Base-by-base conservation (phyloP, 1,140 invertebrate species). In the Temnothorax longispinosus region DNA sequence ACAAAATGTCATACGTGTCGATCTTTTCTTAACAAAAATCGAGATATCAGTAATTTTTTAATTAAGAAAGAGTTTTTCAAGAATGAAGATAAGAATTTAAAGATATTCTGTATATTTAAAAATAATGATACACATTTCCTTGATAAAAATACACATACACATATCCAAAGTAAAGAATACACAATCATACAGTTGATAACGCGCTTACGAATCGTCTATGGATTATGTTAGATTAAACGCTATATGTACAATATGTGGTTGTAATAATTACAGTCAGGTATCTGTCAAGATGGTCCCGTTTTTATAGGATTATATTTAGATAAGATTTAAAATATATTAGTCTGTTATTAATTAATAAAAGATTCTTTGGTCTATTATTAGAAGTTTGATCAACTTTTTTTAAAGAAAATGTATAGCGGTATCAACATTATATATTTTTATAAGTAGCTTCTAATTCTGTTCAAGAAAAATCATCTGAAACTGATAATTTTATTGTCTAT, bases 351-450 rank as follows among this genome's bases (percentile, higher is more conserved):
- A 27, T 78, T 6, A 47, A 50, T n/a, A 18, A 8, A 0, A 32
- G 75, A 77, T 32, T 64, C 52, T 65, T 78, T 35, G 60, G 72
- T 41, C 50, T 21, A 21, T n/a, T 62, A 54, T 18, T 50, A 27
- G 13, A 13, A 47, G 6, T 47, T 54, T n/a, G 13, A 0, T 78
- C 35, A 75, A 75, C 6, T 78, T 78, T 2, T 60, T 11, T 60
- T 13, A 41, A 76, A 11, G 7, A 76, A 58, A 58, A 41, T 21
- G 2, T 11, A 21, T 10, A 35, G 15, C 10, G 10, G 35, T 4
- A 54, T 56, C 5, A 35, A 71, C 44, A 52, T 52, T 38, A 54
- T 35, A 27, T 35, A 54, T 32, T 7, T 54, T 74, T n/a, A n/a
- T 18, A 38, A 13, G 0, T 21, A 41, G 3, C 3, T 47, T 47